Evolutionary conservation across 30 jellyfish, hydroid and myxozoan species (phyloP).

Genomic region (Pelagia noctiluca): DNA sequence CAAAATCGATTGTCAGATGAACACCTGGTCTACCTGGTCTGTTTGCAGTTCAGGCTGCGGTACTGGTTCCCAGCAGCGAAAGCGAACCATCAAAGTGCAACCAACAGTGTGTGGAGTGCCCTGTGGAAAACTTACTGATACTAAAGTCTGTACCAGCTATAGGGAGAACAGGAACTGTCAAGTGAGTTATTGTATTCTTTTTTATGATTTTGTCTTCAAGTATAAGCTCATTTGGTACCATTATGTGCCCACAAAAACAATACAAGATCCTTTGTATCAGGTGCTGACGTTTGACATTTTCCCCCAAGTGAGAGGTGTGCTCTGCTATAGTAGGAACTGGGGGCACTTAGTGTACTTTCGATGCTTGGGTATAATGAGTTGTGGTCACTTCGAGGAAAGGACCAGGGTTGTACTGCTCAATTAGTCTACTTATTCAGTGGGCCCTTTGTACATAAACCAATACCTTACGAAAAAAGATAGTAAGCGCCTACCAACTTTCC

Average conservation of each 20-base stretch:
- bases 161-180: constrained; percentile 78
- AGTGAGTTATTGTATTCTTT: constrained; percentile 19
- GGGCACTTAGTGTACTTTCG: no score
- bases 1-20: constrained; percentile 75
- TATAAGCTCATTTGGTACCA: background rate
- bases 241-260: background rate
- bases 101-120: constrained; percentile 70
- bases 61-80: constrained; percentile 66
- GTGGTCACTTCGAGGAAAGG: no score
- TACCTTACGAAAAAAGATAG: no score
- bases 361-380: no score
- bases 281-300: no score
- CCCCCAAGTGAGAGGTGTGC: no score
- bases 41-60: constrained; percentile 89
- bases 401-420: no score
- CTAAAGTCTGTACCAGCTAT: constrained; percentile 77
- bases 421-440: no score
- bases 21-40: constrained; percentile 93
- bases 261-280: background rate
- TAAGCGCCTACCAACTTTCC: no score
- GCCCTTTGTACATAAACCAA: no score
- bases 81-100: constrained; percentile 65
- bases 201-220: background rate
- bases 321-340: no score
- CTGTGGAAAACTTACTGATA: constrained; percentile 67